phyloP scores from a whole-genome alignment of 2,888 invertebrate species.

The Metallyticus violacea region DNA sequence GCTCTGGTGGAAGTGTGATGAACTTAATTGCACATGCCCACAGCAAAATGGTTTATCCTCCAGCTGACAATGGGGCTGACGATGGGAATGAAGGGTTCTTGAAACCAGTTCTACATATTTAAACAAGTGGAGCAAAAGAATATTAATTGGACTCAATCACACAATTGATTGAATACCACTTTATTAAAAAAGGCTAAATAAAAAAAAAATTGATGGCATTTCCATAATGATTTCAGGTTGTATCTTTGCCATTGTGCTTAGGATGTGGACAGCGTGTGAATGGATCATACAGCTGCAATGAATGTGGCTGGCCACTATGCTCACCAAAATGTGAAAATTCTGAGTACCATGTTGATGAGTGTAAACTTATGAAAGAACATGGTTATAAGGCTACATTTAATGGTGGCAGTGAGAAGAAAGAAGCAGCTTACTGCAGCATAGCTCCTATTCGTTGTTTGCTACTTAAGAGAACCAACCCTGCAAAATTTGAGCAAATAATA shows the following conservation, averaged over 20 bases:
- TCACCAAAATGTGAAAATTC: slow-evolving; percentile 56
- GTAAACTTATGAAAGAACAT: slow-evolving; percentile 57
- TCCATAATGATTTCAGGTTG: slow-evolving; percentile 50
- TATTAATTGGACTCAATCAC: no score
- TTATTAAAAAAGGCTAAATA: no score
- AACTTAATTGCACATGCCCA: no score
- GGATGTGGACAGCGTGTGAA: slow-evolving; percentile 38
- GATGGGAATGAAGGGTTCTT: no score
- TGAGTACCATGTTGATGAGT: slow-evolving; percentile 58
- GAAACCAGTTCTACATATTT: no score
- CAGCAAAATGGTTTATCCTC: no score
- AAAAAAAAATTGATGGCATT: no score
- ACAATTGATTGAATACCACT: no score
- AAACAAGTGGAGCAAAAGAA: no score
- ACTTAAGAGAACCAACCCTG: slow-evolving; percentile 55
- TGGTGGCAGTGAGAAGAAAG: slow-evolving; percentile 42
- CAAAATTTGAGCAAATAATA: slow-evolving; percentile 54
- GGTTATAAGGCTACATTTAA: slow-evolving; percentile 58
- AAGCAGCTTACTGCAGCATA: slow-evolving; percentile 65
- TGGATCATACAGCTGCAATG: slow-evolving; percentile 52
- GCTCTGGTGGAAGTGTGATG: no score
- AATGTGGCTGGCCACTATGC: slow-evolving; percentile 70
- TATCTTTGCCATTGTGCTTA: slow-evolving; percentile 47
- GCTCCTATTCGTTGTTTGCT: slow-evolving; percentile 63
- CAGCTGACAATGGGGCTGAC: no score